These are phyloP conservation scores for Hoplodrina blanda DNA, from an alignment of 2,888 invertebrate species.

Conservation along the genomic window DNA sequence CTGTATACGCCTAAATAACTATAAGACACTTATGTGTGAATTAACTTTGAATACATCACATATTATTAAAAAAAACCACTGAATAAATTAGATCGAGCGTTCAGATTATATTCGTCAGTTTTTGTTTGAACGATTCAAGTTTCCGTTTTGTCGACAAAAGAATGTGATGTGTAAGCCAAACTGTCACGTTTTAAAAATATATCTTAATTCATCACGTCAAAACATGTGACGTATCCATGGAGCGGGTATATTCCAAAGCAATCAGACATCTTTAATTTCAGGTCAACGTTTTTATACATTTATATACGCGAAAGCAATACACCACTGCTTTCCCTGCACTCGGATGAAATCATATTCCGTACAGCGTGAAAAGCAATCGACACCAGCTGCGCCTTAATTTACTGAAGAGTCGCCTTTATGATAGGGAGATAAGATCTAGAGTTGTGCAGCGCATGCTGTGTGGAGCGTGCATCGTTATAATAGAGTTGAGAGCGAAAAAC, in stretches of 20 bases:
- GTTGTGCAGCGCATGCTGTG: constrained; percentile 45
- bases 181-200: constrained; percentile 31
- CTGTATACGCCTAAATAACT: constrained; percentile 54
- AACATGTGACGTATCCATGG: constrained; percentile 16
- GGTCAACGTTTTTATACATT: constrained; percentile 53
- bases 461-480: constrained; percentile 65
- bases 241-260: constrained; percentile 22
- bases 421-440: constrained; percentile 63
- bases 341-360: constrained; percentile 81
- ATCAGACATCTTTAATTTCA: constrained; percentile 54
- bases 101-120: constrained; percentile 33
- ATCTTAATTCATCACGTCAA: constrained; percentile 20
- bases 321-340: constrained; percentile 78
- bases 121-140: constrained; percentile 18
- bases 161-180: constrained; percentile 19
- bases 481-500: constrained; percentile 71
- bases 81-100: constrained; percentile 34
- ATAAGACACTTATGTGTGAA: constrained; percentile 25
- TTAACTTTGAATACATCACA: constrained; percentile 31
- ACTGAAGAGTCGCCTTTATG: constrained; percentile 57
- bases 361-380: constrained; percentile 79
- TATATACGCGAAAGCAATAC: constrained; percentile 71
- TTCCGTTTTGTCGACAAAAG: constrained; percentile 22
- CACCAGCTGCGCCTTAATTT: constrained; percentile 57
- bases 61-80: constrained; percentile 32